Base-by-base conservation (phyloP, 2,797 vertebrate species). In the Artibeus jamaicensis region DNA sequence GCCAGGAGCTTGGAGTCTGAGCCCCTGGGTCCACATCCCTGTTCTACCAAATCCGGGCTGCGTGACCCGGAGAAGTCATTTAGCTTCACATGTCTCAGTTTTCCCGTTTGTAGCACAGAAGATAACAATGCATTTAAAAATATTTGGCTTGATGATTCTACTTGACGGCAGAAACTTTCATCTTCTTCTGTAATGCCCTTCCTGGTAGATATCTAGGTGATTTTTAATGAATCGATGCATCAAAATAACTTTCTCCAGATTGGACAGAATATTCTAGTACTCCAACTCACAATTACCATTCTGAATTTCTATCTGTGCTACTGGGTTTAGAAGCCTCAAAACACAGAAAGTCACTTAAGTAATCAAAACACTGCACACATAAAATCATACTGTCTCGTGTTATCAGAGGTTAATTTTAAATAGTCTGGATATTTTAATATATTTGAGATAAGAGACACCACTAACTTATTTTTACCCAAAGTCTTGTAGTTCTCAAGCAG, bases 401-500 rank as follows among this genome's bases (percentile, higher is more conserved):
- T 95, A 92, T 73, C 85, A 50, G 90, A 92, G 88, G 65, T 91
- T 92, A 88, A 85, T 89, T 94, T 96, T 91, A 96, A 96, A 89
- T 71, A 78, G 91, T 77, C 96, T 96, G 93, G 83, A 78, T 95
- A 94, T 84, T 97, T 89, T 92, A 96, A 95, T 94, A 77, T 94
- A 89, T 89, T 97, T 95, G 87, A 89, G 92, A 67, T 77, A 97
- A 91, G 86, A 97, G 92, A 98, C 2, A 48, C 29, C 93, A 96
- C 67, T 94, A 42, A 62, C 70, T 96, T 98, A 98, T 98, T 98
- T 97, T 98, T 95, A 98, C 93, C 29, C 62, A 42, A 97, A 97
- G 57, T 92, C 95, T 95, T 92, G 18, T 42, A 94, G 94, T 97
- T 98, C 96, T 97, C 96, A 86, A 96, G 96, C 96, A 97, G 97